A percentile compares a stretch with the other conserved stretches of the same genome.
Evolutionary conservation across 2,888 invertebrate genomes (phyloP).

Genomic region (Hololepta plana): DNA sequence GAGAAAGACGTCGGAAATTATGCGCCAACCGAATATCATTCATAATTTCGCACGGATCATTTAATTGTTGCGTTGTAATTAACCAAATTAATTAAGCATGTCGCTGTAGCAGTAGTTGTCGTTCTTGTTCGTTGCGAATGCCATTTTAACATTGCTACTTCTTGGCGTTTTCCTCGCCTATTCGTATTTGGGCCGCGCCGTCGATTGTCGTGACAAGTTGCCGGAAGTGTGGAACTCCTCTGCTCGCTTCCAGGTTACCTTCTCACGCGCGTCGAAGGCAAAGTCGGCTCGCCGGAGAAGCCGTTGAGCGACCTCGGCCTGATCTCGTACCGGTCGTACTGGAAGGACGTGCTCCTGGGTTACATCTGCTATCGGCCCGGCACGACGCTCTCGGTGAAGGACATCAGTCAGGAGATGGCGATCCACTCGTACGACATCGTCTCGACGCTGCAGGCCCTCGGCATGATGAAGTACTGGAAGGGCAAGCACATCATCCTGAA

Average conservation of each 20-base stretch:
- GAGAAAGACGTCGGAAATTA: no score
- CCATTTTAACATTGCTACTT: no score
- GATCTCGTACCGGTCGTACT: slow-evolving; percentile 94
- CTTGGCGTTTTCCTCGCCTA: no score
- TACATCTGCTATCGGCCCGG: slow-evolving; percentile 81
- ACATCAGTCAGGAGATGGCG: slow-evolving; percentile 80
- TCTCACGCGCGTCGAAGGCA: slow-evolving; percentile 85
- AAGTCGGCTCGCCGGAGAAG: slow-evolving; percentile 98
- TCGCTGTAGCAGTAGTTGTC: no score
- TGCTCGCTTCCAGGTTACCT: slow-evolving; percentile 78
- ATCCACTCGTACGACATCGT: slow-evolving; percentile 96
- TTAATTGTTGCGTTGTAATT: no score
- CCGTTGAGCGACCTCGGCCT: slow-evolving; percentile 94
- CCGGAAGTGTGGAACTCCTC: no score
- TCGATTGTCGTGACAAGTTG: no score
- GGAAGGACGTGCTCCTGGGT: slow-evolving; percentile 91
- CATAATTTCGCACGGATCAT: no score
- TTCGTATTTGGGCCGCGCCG: no score
- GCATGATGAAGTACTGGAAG: slow-evolving; percentile 99
- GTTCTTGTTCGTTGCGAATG: no score
- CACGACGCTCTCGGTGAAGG: slow-evolving; percentile 79
- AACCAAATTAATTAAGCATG: no score
- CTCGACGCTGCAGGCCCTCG: slow-evolving; percentile 87
- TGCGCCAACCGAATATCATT: no score
- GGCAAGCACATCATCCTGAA: slow-evolving; percentile 93